Evolutionary conservation across 2,797 vertebrate species (phyloP).

Genomic region (Onychomys leucogaster): DNA sequence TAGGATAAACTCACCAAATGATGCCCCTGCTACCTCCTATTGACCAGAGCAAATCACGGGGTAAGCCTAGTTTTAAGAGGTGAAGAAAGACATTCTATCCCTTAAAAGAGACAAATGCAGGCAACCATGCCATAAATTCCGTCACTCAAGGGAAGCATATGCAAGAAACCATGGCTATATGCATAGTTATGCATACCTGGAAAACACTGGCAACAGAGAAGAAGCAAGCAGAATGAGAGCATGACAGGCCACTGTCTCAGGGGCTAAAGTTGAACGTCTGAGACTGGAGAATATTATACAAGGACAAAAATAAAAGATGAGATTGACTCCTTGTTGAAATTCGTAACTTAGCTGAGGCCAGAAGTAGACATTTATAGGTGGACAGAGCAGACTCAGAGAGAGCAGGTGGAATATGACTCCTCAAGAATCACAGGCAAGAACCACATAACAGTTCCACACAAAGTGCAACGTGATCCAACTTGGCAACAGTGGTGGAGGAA

Average conservation of each 20-base stretch:
- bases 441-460: background rate
- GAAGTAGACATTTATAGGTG: conserved; percentile 1
- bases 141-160: background rate
- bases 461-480: background rate
- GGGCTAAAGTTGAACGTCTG: background rate
- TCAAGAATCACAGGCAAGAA: background rate
- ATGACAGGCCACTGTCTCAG: background rate
- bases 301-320: background rate
- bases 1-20: background rate
- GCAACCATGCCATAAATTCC: background rate
- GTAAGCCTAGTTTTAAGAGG: background rate
- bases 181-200: background rate
- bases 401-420: background rate
- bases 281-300: background rate
- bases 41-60: background rate
- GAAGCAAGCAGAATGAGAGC: background rate
- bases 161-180: background rate
- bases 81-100: background rate
- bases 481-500: background rate
- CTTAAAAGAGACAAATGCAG: background rate
- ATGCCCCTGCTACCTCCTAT: background rate
- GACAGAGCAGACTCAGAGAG: background rate
- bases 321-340: background rate
- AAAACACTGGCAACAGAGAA: background rate
- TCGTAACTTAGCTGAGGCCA: background rate